These are phyloP conservation scores for Cylindroiulus punctatus DNA, from an alignment of 2,888 invertebrate species.

Conservation along the genomic window DNA sequence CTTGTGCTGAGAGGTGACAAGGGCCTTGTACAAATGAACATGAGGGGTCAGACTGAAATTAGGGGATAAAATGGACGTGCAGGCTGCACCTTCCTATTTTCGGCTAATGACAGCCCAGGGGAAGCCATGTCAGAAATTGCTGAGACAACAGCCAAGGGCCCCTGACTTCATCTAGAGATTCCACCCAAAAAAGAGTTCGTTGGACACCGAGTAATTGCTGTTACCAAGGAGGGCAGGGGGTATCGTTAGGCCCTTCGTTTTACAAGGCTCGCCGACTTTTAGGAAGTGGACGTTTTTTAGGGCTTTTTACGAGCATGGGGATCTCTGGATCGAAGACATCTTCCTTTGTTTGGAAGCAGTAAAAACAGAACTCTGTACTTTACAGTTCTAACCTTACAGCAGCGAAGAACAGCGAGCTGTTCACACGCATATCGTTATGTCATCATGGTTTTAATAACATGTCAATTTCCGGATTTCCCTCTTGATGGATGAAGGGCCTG, in stretches of 20 bases:
- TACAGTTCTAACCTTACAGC: background rate
- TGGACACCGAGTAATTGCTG: conserved; percentile 16
- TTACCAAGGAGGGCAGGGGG: background rate
- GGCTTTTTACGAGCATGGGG: conserved; percentile 3
- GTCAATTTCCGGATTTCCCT: no score
- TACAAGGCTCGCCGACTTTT: background rate
- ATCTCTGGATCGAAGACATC: background rate
- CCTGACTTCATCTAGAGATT: background rate
- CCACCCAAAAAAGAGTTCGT: background rate
- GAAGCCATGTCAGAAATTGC: conserved; percentile 28
- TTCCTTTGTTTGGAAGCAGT: background rate
- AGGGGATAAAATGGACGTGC: conserved; percentile 4
- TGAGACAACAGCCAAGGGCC: background rate
- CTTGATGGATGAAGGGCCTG: no score
- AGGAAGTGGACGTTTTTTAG: conserved; percentile 15
- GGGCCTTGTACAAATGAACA: background rate
- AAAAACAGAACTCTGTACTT: background rate
- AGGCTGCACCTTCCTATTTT: conserved; percentile 38
- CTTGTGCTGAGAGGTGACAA: conserved; percentile 25
- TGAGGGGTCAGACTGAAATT: background rate
- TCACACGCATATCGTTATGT: conserved; percentile 9
- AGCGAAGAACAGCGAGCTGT: background rate
- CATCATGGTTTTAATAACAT: background rate
- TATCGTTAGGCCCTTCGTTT: background rate
- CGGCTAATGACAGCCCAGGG: conserved; percentile 6